Evolutionary conservation across 2,888 invertebrate genomes (phyloP).

Genomic region (Callyntrura sp.): DNA sequence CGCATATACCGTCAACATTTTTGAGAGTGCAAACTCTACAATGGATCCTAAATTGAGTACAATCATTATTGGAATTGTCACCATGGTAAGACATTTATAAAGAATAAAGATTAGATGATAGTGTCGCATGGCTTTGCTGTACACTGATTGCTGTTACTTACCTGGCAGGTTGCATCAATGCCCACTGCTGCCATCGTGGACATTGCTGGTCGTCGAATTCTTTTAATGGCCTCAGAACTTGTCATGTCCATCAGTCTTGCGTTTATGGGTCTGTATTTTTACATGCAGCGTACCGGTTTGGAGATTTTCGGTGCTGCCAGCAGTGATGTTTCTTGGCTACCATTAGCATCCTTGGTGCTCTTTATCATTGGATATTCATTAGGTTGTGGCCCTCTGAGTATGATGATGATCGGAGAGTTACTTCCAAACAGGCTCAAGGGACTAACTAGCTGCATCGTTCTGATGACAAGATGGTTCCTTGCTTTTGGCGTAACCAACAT

Average conservation of each 20-base stretch:
- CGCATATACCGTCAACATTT: slow-evolving; percentile 81
- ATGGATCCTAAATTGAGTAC: slow-evolving; percentile 80
- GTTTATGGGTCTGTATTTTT: slow-evolving; percentile 79
- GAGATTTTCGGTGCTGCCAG: slow-evolving; percentile 42
- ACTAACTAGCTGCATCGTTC: slow-evolving; percentile 79
- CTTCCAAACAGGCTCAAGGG: slow-evolving; percentile 82
- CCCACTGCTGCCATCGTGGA: slow-evolving; percentile 82
- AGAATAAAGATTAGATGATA: too few relatives aligned
- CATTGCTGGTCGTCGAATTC: slow-evolving; percentile 80
- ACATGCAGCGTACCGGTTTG: slow-evolving; percentile 71
- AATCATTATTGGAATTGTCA: slow-evolving; percentile 81
- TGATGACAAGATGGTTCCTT: slow-evolving; percentile 80
- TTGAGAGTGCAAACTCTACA: slow-evolving; percentile 78
- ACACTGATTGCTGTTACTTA: too few relatives aligned
- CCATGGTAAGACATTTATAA: slow-evolving; percentile 79
- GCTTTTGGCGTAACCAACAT: slow-evolving; percentile 81
- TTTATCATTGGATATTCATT: slow-evolving; percentile 81
- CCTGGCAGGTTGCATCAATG: slow-evolving; percentile 78
- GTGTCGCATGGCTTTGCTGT: too few relatives aligned
- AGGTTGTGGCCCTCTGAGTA: slow-evolving; percentile 81
- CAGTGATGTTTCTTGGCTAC: slow-evolving; percentile 76
- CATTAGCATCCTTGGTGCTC: slow-evolving; percentile 78
- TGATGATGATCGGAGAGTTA: slow-evolving; percentile 82
- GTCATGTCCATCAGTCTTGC: slow-evolving; percentile 78
- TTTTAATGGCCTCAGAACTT: slow-evolving; percentile 81